Base-by-base conservation (phyloP, 2,113 vertebrate species). In the Cricetomys ansorgei region DNA sequence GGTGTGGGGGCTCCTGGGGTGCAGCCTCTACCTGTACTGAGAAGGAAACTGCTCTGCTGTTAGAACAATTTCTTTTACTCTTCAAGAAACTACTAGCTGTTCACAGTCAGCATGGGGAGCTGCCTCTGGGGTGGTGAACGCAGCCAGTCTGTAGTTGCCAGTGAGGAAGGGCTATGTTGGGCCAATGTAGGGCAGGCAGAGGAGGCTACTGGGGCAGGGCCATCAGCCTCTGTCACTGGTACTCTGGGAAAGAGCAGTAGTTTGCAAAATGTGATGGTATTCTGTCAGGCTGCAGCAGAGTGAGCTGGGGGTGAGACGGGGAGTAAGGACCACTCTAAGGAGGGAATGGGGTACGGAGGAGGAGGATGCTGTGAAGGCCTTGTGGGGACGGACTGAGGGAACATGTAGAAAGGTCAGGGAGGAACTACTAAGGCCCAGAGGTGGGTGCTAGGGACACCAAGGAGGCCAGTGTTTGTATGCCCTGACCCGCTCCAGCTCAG, bases 51-150 rank as follows among this genome's bases (percentile, higher is more conserved):
- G 27, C 72, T 94, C 59, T 86, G 85, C 94, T 92, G 27, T 89
- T 89, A 84, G 84, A 95, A 91, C 83, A 55, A 88, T 97, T 95
- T 83, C 92, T 87, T 96, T 94, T 94, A 79, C 79, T 87, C 85
- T 97, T 73, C 57, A 92, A 76, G 83, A 95, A 92, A 87, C 81
- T 25, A 97, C 79, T 64, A 96, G 83, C 89, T 97, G 85, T 81
- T 96, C 94, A 64, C 15, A 69, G 84, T 64, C 59, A 50, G 95
- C 2, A 0, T 57, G 57, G 48, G 57, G 75, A 89, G 88, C 59
- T 59, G 21, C 88, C 72, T 86, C 92, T 31, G 34, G 75, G 84
- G 91, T 75, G 65, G 48, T 16, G 23, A 16, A 19, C 75, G 29
- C 65, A 34, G 53, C 34, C 13, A 69, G 27, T 23, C 31, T 13